Evolutionary conservation across 1,140 invertebrate species (phyloP).

Genomic region (Procambarus clarkii): DNA sequence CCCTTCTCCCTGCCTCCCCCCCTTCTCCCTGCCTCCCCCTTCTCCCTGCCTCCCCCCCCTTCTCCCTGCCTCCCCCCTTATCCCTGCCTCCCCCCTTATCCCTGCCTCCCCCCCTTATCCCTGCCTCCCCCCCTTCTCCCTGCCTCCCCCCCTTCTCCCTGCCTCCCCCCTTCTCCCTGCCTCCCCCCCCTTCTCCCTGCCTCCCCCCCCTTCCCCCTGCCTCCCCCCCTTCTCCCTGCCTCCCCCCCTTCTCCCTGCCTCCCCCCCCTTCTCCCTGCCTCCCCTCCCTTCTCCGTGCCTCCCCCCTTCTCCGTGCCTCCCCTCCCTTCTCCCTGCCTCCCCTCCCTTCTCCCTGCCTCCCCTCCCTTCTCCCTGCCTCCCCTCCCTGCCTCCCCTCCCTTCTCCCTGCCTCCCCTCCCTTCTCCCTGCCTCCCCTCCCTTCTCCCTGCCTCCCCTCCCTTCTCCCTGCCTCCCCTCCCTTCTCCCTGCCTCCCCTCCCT

Average conservation of each 20-base stretch:
- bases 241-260: background rate
- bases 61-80: background rate
- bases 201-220: background rate
- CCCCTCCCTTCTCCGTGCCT: background rate
- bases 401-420: background rate
- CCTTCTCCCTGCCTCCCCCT: background rate
- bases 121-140: background rate
- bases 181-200: background rate
- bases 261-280: background rate
- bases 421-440: no score
- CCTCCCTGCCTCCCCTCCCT: background rate
- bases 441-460: background rate
- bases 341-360: background rate
- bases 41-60: background rate
- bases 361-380: no score
- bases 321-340: background rate
- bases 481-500: no score
- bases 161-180: background rate
- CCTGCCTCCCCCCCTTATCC: background rate
- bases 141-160: background rate
- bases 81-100: background rate
- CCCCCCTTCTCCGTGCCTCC: background rate
- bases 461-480: background rate
- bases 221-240: background rate
- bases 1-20: no score